These are phyloP conservation scores for Alauda arvensis DNA, from an alignment of 2,797 vertebrate genomes.

Conservation along the genomic window DNA sequence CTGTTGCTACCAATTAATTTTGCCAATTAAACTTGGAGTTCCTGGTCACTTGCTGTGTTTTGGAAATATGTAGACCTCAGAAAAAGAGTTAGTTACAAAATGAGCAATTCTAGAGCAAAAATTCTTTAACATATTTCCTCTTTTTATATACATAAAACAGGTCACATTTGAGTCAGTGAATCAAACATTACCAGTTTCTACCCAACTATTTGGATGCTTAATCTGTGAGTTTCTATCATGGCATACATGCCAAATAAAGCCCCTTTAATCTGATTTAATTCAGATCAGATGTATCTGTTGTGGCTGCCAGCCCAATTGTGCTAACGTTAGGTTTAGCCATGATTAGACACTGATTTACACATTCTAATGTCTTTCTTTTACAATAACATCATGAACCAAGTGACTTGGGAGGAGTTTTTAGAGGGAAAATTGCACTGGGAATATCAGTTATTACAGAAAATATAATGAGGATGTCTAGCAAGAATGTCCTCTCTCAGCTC, in stretches of 20 bases:
- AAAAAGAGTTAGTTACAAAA: background rate
- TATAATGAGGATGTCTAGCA: slow-evolving; percentile 17
- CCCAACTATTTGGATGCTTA: background rate
- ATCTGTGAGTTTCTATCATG: background rate
- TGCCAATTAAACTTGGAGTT: background rate
- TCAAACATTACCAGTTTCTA: background rate
- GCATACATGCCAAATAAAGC: background rate
- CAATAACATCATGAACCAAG: slow-evolving; percentile 26
- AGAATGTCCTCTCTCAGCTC: background rate
- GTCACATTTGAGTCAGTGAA: background rate
- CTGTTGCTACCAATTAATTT: background rate
- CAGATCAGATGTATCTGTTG: background rate
- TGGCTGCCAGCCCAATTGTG: background rate
- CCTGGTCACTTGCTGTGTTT: background rate
- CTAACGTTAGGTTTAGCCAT: background rate
- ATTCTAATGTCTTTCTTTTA: slow-evolving; percentile 6
- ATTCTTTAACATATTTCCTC: background rate
- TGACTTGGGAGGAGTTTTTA: slow-evolving; percentile 36
- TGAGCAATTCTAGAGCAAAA: background rate
- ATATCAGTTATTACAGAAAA: slow-evolving; percentile 29
- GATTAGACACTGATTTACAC: background rate
- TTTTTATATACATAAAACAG: background rate
- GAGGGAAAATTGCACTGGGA: background rate
- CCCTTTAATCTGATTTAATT: background rate
- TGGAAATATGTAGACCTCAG: background rate